Percentiles rank a stretch among this genome's conserved stretches.
Conservation (phyloP, 2,797 vertebrate species). For the Tenualosa thibaudeaui region DNA sequence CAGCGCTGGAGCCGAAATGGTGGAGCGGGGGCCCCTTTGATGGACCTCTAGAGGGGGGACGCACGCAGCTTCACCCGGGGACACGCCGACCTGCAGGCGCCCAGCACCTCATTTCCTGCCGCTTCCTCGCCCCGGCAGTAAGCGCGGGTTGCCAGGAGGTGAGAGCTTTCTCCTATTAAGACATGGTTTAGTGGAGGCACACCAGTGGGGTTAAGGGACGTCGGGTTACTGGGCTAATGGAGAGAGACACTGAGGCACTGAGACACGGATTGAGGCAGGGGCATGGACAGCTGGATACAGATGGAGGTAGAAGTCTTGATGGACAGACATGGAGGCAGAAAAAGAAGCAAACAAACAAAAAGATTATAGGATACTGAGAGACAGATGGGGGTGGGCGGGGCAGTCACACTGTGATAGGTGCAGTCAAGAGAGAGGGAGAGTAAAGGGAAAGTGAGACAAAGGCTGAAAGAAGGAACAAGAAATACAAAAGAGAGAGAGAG, state of each 20-base stretch:
- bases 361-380: not conserved
- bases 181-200: not conserved
- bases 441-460: not conserved
- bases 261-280: not conserved
- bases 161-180: not conserved
- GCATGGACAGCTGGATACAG: not conserved
- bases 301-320: not conserved
- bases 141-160: conserved; percentile 1
- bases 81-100: not conserved
- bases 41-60: conserved; percentile 2
- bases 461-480: not conserved
- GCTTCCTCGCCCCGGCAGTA: not conserved
- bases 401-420: no score
- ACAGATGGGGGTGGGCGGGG: not conserved
- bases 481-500: not conserved
- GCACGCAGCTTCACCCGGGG: not conserved
- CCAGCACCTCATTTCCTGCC: conserved; percentile 11
- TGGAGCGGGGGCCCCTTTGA: not conserved
- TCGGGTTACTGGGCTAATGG: not conserved
- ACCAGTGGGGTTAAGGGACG: not conserved
- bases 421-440: not conserved
- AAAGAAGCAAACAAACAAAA: not conserved
- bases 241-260: not conserved
- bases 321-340: not conserved
- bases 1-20: not conserved